These are phyloP conservation scores for Petrophora chlorosata DNA, from an alignment of 2,888 invertebrate species.

Conservation along the genomic window DNA sequence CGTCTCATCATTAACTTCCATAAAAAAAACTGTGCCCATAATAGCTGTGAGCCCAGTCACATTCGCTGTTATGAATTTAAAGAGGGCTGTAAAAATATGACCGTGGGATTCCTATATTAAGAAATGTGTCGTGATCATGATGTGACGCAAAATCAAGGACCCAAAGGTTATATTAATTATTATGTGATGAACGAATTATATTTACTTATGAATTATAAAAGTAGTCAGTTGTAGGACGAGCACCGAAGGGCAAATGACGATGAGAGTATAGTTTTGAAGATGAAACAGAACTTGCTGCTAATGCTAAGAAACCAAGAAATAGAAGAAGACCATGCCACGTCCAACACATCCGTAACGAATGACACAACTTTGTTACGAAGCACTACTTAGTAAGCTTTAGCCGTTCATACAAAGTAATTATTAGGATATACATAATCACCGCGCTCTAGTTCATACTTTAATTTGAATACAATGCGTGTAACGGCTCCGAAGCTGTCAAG, in stretches of 20 bases:
- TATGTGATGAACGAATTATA: no score
- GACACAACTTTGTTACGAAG: no score
- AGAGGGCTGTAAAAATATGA: slow-evolving; percentile 1
- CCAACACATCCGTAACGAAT: no score
- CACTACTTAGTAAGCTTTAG: not conserved
- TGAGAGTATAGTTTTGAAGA: not conserved
- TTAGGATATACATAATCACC: slow-evolving; percentile 41
- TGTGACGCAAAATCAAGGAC: slow-evolving; percentile 9
- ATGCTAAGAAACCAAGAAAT: no score
- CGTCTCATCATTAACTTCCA: no score
- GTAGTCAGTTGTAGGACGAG: no score
- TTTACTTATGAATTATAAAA: no score
- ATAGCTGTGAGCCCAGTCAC: not conserved
- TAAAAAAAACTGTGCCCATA: no score
- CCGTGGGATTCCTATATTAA: slow-evolving; percentile 13
- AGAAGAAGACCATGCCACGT: no score
- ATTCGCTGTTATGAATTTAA: slow-evolving; percentile 8
- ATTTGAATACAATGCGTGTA: slow-evolving; percentile 70
- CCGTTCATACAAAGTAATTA: slow-evolving; percentile 42
- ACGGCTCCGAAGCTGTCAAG: slow-evolving; percentile 51
- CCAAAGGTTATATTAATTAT: not conserved
- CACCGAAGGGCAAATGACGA: no score
- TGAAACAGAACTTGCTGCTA: no score
- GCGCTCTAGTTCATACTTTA: slow-evolving; percentile 56
- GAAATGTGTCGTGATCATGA: not conserved